These are phyloP conservation scores for Drosophila willistoni DNA, from an alignment of 1,140 invertebrate species.

Conservation along the genomic window DNA sequence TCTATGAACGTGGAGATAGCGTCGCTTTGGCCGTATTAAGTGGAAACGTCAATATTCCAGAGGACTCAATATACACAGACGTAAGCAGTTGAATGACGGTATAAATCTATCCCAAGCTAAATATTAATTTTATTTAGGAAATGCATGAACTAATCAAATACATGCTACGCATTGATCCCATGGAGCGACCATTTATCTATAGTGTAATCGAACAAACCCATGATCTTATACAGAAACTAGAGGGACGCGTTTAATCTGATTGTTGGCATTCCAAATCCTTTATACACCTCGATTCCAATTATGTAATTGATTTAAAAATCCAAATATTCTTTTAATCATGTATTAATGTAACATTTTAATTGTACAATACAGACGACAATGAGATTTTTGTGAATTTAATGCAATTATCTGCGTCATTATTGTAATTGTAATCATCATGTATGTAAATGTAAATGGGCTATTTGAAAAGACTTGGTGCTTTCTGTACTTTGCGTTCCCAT, in stretches of 20 bases:
- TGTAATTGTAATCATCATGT: no score
- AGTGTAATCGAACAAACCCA: constrained; percentile 87
- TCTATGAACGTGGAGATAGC: constrained; percentile 93
- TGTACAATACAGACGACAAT: constrained; percentile 57
- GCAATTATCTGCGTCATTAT: no score
- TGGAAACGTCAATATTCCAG: constrained; percentile 90
- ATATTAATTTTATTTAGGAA: constrained; percentile 82
- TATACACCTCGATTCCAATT: constrained; percentile 42
- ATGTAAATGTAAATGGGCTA: no score
- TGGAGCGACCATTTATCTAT: constrained; percentile 90
- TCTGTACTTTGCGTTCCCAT: no score
- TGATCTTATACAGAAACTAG: constrained; percentile 85
- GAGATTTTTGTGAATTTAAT: not conserved
- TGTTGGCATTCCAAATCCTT: not conserved
- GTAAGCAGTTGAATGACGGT: constrained; percentile 76
- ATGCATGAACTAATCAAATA: constrained; percentile 88
- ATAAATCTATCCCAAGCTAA: not conserved
- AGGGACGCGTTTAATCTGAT: constrained; percentile 83
- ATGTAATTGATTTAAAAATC: constrained; percentile 40
- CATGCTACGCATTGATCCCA: constrained; percentile 90
- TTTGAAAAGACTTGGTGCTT: no score
- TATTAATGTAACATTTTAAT: constrained; percentile 40
- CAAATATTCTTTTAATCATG: constrained; percentile 63
- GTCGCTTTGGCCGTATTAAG: constrained; percentile 93
- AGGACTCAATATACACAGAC: constrained; percentile 87